Evolutionary conservation across 2,113 vertebrate species (phyloP).

Genomic region (Protobothrops mucrosquamatus): DNA sequence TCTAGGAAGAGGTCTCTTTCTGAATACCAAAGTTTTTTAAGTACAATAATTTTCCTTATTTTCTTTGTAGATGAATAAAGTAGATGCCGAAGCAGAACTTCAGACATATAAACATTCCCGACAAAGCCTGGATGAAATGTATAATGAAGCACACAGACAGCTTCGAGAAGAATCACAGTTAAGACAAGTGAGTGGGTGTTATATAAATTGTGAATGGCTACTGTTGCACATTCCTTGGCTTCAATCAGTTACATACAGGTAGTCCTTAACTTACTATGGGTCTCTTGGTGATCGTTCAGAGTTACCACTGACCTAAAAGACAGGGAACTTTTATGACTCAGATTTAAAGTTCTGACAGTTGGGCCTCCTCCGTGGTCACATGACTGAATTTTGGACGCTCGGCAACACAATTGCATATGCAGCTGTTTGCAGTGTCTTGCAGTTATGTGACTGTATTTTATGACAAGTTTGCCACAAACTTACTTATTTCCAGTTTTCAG

Average conservation of each 20-base stretch:
- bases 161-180: conserved; percentile 93
- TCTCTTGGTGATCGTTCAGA: background rate
- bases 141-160: conserved; percentile 86
- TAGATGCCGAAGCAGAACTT: conserved; percentile 87
- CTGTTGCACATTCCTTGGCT: background rate
- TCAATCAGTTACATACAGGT: background rate
- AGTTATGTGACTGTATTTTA: background rate
- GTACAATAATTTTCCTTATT: background rate
- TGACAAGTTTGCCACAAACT: background rate
- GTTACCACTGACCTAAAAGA: background rate
- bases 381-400: background rate
- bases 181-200: conserved; percentile 75
- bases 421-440: background rate
- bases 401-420: background rate
- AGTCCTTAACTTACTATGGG: background rate
- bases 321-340: background rate
- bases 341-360: background rate
- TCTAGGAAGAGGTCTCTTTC: background rate
- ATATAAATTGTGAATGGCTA: background rate
- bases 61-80: conserved; percentile 80
- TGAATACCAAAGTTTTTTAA: background rate
- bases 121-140: conserved; percentile 95
- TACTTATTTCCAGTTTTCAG: background rate
- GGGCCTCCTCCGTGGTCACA: background rate
- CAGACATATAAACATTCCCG: conserved; percentile 93